These are phyloP conservation scores for Drosophila carrolli DNA, from an alignment of 1,140 invertebrate genomes.

Conservation along the genomic window DNA sequence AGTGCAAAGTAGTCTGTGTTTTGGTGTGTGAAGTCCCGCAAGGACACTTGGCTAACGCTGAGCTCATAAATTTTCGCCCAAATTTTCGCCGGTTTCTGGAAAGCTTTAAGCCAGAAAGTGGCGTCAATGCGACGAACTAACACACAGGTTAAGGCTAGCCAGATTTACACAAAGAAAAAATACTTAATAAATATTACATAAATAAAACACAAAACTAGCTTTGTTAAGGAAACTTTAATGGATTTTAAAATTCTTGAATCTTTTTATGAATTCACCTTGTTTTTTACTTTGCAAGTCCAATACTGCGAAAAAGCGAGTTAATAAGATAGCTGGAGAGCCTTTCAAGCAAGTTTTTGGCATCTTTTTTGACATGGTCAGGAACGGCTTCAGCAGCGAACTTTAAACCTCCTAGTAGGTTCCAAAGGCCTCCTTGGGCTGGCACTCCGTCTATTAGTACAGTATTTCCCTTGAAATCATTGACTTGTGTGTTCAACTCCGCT, in stretches of 20 bases:
- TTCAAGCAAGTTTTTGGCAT: background rate
- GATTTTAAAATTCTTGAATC: no score
- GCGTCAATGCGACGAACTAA: slow-evolving; percentile 3
- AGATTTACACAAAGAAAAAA: slow-evolving; percentile 9
- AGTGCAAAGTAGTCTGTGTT: slow-evolving; percentile 60
- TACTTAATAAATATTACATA: background rate
- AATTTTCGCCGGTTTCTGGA: slow-evolving; percentile 40
- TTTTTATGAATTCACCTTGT: no score
- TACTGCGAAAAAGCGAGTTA: background rate
- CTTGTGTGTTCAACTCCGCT: background rate
- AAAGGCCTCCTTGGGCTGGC: slow-evolving; percentile 1
- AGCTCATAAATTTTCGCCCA: slow-evolving; percentile 58
- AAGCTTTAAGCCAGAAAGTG: slow-evolving; percentile 48
- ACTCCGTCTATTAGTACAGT: background rate
- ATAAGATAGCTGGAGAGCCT: background rate
- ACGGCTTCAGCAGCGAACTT: background rate
- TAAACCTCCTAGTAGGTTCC: background rate
- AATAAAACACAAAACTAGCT: no score
- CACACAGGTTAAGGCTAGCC: slow-evolving; percentile 5
- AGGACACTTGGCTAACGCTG: slow-evolving; percentile 57
- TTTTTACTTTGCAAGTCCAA: background rate
- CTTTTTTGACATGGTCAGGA: background rate
- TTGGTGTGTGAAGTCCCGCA: slow-evolving; percentile 56
- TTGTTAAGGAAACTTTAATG: no score
- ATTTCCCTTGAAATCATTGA: background rate